phyloP scores from a whole-genome alignment of 92 coral and sea anemone genomes.

The Epizoanthus rinbou region DNA sequence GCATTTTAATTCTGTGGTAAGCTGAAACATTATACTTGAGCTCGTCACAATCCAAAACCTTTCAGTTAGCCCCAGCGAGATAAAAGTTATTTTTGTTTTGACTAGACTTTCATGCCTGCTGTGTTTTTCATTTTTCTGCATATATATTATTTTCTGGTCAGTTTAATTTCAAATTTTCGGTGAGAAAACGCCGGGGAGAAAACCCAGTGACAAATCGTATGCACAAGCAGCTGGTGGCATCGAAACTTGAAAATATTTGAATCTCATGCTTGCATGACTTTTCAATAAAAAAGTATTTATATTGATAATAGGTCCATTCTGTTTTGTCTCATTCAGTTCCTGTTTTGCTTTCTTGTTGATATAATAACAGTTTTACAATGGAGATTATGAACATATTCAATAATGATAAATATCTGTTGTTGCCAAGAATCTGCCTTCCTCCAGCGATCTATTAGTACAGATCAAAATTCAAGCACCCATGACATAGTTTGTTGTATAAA shows the following conservation, averaged over 20 bases:
- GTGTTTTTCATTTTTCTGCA: neutral
- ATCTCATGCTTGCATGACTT: neutral
- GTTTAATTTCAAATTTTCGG: neutral
- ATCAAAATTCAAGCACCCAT: too few relatives aligned
- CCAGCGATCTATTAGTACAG: too few relatives aligned
- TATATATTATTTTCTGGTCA: neutral
- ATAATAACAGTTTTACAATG: neutral
- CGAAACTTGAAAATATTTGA: neutral
- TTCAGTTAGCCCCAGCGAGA: neutral
- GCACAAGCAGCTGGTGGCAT: neutral
- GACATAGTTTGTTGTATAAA: too few relatives aligned
- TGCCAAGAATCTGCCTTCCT: too few relatives aligned
- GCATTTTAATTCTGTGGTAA: neutral
- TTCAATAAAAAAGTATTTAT: neutral
- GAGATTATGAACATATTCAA: neutral
- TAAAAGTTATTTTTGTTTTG: neutral
- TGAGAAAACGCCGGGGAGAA: too few relatives aligned
- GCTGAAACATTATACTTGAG: too few relatives aligned
- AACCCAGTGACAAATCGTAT: too few relatives aligned
- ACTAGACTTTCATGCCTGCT: neutral
- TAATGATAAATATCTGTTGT: neutral
- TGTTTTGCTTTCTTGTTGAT: conserved; percentile 1
- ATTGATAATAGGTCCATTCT: neutral
- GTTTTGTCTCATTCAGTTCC: neutral
- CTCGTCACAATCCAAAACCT: too few relatives aligned